Evolutionary conservation across 2,113 vertebrate genomes (phyloP), one percentile per base, ranked within the genome.

Genomic region (Silurus meridionalis): DNA sequence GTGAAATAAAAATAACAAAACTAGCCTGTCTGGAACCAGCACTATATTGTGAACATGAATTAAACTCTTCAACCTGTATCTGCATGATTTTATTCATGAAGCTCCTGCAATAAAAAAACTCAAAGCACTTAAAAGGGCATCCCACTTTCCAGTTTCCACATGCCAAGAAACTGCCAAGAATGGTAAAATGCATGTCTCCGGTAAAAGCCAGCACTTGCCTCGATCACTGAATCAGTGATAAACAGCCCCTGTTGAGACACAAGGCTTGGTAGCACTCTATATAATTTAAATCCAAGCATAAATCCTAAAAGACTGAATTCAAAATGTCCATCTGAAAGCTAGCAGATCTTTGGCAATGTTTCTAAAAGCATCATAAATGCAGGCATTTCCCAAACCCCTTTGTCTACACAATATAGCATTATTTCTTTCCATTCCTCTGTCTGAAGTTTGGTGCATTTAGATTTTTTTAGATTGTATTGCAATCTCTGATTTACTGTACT

Each of bases 221-320:
- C 48, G 11, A 81, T 75, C 69, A 67, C 25, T 67, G 81, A 78
- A 77, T 67, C 3, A 83, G 11, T 61, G 86, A 64, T 80, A 74
- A 60, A 72, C 58, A 60, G 71, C 82, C 66, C 52, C 19, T 3
- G 46, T 11, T 83, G 75, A 67, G 79, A 87, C 21, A 61, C 10
- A 25, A 17, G 79, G 46, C 67, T 53, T 64, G 57, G 66, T 66
- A 87, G 86, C 78, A 58, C 60, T 66, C 79, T 78, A 78, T 60
- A 23, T 85, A 28, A 77, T 72, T 72, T 69, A 77, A 52, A 6
- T 52, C 13, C 37, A 13, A 5, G n/a, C 48, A 85, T 71, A 88
- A 85, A 82, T 72, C 28, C 83, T 58, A 58, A 85, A 67, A 85
- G 77, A 23, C 61, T 14, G 46, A 67, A 84, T 80, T 83, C 64